Evolutionary conservation across 64 coral and sea anemone genomes (phyloP), one percentile per base, ranked within the genome.

Genomic region (Montipora capricornis): DNA sequence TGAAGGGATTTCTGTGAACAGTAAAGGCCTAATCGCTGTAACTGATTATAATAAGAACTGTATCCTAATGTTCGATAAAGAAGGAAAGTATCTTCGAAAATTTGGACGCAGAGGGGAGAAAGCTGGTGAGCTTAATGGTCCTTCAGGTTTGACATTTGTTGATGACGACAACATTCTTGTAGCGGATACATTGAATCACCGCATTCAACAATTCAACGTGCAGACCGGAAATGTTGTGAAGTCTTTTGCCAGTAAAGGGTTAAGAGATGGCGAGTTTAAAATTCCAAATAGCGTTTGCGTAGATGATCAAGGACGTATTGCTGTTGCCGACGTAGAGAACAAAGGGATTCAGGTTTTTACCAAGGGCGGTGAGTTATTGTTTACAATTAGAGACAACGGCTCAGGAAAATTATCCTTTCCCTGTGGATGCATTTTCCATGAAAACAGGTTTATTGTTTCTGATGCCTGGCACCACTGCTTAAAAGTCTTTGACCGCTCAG

Each of bases 401-500:
- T 16, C 14, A 17, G 49, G 10, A 9, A 70, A 53, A 26, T 53
- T 49, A 3, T 73, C 74, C 24, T 0, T 2, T 20, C 92, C 92
- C 48, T 4, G 1, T 58, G 74, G 71, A 50, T 62, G 69, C 29
- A 37, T 74, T 75, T 81, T 49, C 53, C 46, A 82, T 29, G 13
- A 20, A 20, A 75, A 85, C 74, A 26, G 5, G 0, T 94, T 90
- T 62, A 79, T 79, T 85, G 87, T 94, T 10, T 50, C 78, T 26
- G 93, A 94, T 19, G 6, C 6, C 2, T 0, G 0, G 10, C 87
- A 95, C 19, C 11, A 91, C 60, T 45, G 53, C 13, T 80, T 95
- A 55, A 87, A 95, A 29, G 87, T 95, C 5, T 91, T 91, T 80
- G 88, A 91, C 26, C 78, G 10, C 9, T 16, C 84, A 13, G 74